These are phyloP conservation scores for Potorous gilbertii DNA, from an alignment of 2,797 vertebrate species.

Conservation along the genomic window DNA sequence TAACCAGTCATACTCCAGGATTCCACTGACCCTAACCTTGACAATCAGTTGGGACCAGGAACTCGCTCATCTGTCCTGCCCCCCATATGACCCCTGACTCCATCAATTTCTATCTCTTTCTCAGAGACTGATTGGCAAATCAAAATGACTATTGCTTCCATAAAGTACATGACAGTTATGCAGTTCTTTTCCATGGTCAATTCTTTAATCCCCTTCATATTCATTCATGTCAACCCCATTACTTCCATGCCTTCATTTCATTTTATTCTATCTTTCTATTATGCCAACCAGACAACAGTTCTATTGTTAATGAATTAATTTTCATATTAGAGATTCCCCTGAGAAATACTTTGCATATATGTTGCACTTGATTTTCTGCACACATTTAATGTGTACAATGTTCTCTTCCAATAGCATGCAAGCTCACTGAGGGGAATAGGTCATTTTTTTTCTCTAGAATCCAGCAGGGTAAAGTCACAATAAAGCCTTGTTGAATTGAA, in stretches of 20 bases:
- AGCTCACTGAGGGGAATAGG: not conserved
- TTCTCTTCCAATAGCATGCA: not conserved
- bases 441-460: not conserved
- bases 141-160: not conserved
- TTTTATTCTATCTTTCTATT: not conserved
- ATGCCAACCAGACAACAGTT: not conserved
- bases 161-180: not conserved
- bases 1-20: not conserved
- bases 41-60: not conserved
- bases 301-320: not conserved
- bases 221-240: not conserved
- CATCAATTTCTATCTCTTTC: not conserved
- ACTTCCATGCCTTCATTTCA: not conserved
- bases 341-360: not conserved
- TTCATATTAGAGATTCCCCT: not conserved
- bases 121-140: not conserved
- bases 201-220: not conserved
- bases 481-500: not conserved
- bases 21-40: not conserved
- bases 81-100: not conserved
- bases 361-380: not conserved
- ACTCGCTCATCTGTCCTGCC: not conserved
- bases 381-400: not conserved
- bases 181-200: not conserved
- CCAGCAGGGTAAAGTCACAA: not conserved